These are phyloP conservation scores for Rattus rattus DNA, from an alignment of 2,113 vertebrate genomes.

Conservation along the genomic window DNA sequence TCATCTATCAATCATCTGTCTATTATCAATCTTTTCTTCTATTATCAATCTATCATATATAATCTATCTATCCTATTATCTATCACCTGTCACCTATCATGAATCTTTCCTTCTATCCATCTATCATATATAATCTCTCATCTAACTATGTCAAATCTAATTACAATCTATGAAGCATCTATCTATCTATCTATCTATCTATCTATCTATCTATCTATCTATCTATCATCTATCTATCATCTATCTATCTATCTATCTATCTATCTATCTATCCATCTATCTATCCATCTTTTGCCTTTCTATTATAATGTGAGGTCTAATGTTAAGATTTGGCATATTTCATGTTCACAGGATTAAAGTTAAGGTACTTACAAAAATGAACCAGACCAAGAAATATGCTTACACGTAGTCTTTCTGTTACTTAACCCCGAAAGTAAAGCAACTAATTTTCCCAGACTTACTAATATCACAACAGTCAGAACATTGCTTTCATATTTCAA, in stretches of 20 bases:
- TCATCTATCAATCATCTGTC: not conserved
- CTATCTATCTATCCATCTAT: not conserved
- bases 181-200: not conserved
- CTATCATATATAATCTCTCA: not conserved
- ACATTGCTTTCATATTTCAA: slow-evolving; percentile 54
- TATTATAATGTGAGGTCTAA: not conserved
- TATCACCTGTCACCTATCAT: not conserved
- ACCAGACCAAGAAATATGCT: slow-evolving; percentile 33
- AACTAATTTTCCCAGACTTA: slow-evolving; percentile 47
- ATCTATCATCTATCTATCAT: not conserved
- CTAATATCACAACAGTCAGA: slow-evolving; percentile 13
- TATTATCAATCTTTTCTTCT: not conserved
- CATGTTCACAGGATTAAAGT: slow-evolving; percentile 20
- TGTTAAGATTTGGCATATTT: slow-evolving; percentile 17
- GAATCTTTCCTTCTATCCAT: not conserved
- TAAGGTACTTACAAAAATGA: slow-evolving; percentile 54
- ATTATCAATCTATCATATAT: not conserved
- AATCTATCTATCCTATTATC: no score
- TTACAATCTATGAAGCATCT: not conserved
- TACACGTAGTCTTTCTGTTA: slow-evolving; percentile 38
- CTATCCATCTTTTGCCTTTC: not conserved
- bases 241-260: not conserved
- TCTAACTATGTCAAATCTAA: not conserved
- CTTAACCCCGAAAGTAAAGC: slow-evolving; percentile 52
- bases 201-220: not conserved